phyloP scores from a whole-genome alignment of 2,888 invertebrate genomes.

The Argynnis bischoffii region DNA sequence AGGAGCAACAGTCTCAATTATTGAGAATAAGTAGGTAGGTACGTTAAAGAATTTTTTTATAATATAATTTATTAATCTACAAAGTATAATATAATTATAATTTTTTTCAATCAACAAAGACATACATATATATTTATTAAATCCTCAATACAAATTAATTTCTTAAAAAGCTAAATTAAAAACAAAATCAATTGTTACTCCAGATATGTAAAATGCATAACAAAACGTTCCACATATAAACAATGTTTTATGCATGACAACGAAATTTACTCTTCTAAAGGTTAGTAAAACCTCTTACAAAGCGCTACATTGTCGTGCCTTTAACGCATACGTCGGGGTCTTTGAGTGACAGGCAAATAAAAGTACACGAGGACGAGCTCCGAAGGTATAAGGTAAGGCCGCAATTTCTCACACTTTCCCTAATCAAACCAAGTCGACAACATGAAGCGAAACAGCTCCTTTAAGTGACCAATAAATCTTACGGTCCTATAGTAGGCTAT shows the following conservation, averaged over 20 bases:
- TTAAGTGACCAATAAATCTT: constrained; percentile 40
- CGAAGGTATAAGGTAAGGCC: constrained; percentile 41
- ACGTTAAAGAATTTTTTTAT: no score
- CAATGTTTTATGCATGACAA: constrained; percentile 71
- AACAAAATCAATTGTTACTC: background rate
- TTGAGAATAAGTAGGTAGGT: no score
- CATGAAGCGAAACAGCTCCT: constrained; percentile 41
- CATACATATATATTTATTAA: background rate
- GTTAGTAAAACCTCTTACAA: constrained; percentile 68
- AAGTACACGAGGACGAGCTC: constrained; percentile 58
- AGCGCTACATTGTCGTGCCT: constrained; percentile 69
- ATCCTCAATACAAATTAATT: no score
- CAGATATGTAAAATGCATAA: background rate
- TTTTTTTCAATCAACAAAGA: background rate
- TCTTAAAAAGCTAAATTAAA: background rate
- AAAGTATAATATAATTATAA: background rate
- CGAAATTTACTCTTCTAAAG: constrained; percentile 70
- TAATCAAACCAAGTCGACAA: constrained; percentile 49
- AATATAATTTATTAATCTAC: background rate
- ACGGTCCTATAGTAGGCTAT: constrained; percentile 22
- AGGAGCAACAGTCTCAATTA: no score
- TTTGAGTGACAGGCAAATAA: constrained; percentile 78
- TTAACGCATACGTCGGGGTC: constrained; percentile 62
- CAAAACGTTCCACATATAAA: constrained; percentile 54
- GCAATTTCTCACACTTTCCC: constrained; percentile 66